A percentile compares a stretch with the other conserved stretches of the same genome.
Evolutionary conservation across 2,888 invertebrate genomes (phyloP).

Genomic region (Cecidostiba fungosa): DNA sequence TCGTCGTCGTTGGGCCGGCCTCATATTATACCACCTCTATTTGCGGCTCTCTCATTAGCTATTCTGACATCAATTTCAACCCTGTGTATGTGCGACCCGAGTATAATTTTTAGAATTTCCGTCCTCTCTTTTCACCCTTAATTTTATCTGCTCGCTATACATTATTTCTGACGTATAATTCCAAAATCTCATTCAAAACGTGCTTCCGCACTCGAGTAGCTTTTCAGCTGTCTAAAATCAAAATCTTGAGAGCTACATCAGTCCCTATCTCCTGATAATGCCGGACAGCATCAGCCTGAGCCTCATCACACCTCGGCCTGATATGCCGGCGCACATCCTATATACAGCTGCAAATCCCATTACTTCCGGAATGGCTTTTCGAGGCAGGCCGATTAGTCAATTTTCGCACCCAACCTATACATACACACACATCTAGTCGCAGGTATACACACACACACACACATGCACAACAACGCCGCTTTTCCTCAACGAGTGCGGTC

Average conservation of each 20-base stretch:
- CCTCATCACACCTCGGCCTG: neutral
- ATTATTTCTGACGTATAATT: no score
- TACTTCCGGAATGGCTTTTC: constrained; percentile 53
- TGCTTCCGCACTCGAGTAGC: no score
- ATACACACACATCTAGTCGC: neutral
- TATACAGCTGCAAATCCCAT: constrained; percentile 32
- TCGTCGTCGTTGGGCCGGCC: no score
- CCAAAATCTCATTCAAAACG: no score
- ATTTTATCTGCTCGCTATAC: neutral
- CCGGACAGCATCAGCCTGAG: neutral
- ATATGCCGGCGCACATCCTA: neutral
- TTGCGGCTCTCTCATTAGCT: constrained; percentile 44
- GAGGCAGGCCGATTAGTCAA: constrained; percentile 46
- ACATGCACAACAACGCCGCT: no score
- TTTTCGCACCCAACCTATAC: constrained; percentile 29
- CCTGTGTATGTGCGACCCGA: neutral
- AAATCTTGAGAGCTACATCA: neutral
- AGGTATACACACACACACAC: neutral
- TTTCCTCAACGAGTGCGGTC: neutral
- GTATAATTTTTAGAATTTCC: constrained; percentile 25
- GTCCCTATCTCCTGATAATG: neutral
- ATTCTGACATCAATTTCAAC: constrained; percentile 59
- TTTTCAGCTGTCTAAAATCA: neutral
- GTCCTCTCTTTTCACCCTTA: neutral
- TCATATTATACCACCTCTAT: constrained; percentile 45